These are phyloP conservation scores for Forbesichthys agassizii DNA, from an alignment of 2,113 vertebrate species.

Conservation along the genomic window DNA sequence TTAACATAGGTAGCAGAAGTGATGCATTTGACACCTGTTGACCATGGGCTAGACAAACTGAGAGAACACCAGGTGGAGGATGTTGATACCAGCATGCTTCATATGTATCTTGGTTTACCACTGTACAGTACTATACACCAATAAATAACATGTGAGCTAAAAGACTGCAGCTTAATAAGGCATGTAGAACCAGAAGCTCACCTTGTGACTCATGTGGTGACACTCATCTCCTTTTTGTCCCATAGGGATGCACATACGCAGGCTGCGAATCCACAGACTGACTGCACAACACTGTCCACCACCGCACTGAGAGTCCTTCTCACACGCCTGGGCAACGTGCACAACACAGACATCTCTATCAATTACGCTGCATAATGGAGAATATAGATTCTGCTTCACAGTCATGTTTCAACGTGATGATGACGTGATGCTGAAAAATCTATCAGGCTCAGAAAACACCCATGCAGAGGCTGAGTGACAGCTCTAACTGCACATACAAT, in stretches of 20 bases:
- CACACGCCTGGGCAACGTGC: slow-evolving; percentile 76
- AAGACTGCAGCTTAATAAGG: background rate
- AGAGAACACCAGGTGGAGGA: too few species aligned
- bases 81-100: too few species aligned
- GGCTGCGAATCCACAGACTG: slow-evolving; percentile 91
- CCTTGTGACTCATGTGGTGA: slow-evolving; percentile 90
- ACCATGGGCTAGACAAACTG: too few species aligned
- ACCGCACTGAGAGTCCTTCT: slow-evolving; percentile 88
- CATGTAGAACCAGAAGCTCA: slow-evolving; percentile 68
- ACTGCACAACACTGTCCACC: slow-evolving; percentile 91
- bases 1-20: too few species aligned
- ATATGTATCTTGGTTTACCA: too few species aligned
- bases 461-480: slow-evolving; percentile 23
- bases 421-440: background rate
- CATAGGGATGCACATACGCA: slow-evolving; percentile 90
- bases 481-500: slow-evolving; percentile 29
- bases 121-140: background rate
- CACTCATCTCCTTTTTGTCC: slow-evolving; percentile 87
- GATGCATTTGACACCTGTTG: too few species aligned
- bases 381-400: background rate
- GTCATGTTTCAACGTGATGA: background rate
- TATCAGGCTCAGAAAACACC: background rate
- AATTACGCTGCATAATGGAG: slow-evolving; percentile 21
- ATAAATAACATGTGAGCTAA: background rate
- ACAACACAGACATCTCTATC: slow-evolving; percentile 31